Evolutionary conservation across 2,888 invertebrate species (phyloP).

Genomic region (Pristionchus entomophagus): DNA sequence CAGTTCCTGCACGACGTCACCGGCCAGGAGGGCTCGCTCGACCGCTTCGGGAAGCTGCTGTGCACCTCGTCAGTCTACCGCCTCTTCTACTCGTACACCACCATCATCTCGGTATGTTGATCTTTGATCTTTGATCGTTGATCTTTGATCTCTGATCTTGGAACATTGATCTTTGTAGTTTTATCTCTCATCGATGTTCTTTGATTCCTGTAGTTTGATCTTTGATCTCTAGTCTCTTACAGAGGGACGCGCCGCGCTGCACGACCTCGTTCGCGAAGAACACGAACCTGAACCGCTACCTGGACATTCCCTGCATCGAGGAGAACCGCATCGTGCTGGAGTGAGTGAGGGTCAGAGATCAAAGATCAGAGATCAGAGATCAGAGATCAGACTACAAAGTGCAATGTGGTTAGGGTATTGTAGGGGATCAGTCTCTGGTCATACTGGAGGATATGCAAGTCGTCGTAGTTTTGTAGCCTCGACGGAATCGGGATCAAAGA

Average conservation of each 20-base stretch:
- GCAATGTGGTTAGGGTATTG: too few species aligned
- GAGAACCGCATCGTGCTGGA: background rate
- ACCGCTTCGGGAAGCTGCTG: slow-evolving; percentile 6
- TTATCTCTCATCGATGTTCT: background rate
- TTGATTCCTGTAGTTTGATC: background rate
- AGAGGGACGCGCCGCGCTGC: slow-evolving; percentile 21
- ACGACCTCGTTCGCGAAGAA: slow-evolving; percentile 9
- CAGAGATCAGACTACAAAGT: too few species aligned
- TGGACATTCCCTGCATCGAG: slow-evolving; percentile 29
- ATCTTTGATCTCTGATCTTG: background rate
- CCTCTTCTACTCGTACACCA: slow-evolving; percentile 38
- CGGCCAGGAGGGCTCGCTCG: background rate
- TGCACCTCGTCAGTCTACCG: slow-evolving; percentile 22
- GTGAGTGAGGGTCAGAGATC: slow-evolving; percentile 14
- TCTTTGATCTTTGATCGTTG: background rate
- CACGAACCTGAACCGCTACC: slow-evolving; percentile 14
- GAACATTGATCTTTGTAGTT: background rate
- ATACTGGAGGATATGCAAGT: too few species aligned
- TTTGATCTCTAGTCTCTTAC: background rate
- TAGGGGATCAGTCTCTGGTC: too few species aligned
- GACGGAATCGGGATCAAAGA: too few species aligned
- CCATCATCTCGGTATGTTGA: slow-evolving; percentile 35
- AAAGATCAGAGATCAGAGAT: background rate
- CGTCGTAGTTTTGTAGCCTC: too few species aligned
- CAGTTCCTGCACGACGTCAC: background rate